Conservation (phyloP, 2,888 invertebrate genomes). For the Ctenicera cuprea region DNA sequence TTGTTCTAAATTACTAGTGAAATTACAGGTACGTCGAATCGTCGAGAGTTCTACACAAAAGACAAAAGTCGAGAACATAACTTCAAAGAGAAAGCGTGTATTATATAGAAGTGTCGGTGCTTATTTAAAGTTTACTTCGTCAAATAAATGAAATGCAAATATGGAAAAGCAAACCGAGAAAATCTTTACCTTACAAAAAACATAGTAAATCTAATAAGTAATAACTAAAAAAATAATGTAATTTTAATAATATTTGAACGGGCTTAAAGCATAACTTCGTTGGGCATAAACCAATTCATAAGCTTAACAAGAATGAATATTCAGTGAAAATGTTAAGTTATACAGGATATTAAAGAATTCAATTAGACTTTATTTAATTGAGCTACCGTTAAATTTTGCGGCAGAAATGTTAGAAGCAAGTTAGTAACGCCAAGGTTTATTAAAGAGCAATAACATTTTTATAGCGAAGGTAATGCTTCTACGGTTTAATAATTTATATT, state of each 20-base stretch:
- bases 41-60: conserved; percentile 11
- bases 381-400: conserved; percentile 7
- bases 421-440: background rate
- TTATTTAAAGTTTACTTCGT: background rate
- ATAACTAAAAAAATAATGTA: too few species aligned
- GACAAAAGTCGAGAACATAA: conserved; percentile 19
- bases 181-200: too few species aligned
- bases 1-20: conserved; percentile 6
- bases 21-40: conserved; percentile 1
- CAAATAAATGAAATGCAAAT: background rate
- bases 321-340: conserved; percentile 6
- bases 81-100: conserved; percentile 1
- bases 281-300: background rate
- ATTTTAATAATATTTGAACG: too few species aligned
- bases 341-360: conserved; percentile 13
- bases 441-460: too few species aligned
- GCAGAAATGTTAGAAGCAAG: background rate
- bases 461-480: too few species aligned
- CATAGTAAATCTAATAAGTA: too few species aligned
- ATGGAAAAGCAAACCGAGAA: too few species aligned
- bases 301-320: conserved; percentile 17
- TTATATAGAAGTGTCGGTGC: conserved; percentile 10
- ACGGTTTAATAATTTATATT: too few species aligned
- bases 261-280: background rate
- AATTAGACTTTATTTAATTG: conserved; percentile 15